Percentiles rank a stretch among this genome's conserved stretches.
These are phyloP conservation scores for Cyphomyrmex costatus DNA, from an alignment of 1,140 invertebrate genomes.

Conservation along the genomic window DNA sequence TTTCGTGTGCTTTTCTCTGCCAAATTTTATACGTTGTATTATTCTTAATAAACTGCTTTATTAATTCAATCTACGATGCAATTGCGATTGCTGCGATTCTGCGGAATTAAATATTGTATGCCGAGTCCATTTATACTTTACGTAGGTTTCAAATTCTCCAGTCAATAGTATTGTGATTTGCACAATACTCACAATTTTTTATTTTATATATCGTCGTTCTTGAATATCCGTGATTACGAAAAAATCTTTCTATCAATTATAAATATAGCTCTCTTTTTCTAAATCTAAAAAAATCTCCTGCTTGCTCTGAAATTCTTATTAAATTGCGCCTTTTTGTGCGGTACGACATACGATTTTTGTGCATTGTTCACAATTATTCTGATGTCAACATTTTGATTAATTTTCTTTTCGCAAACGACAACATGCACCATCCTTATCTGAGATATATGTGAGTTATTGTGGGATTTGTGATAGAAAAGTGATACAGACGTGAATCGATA, in stretches of 20 bases:
- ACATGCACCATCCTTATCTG: conserved; percentile 76
- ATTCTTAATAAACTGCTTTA: background rate
- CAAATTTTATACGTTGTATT: conserved; percentile 32
- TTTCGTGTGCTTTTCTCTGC: conserved; percentile 58
- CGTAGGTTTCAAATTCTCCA: conserved; percentile 14
- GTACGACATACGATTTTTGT: background rate
- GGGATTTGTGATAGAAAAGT: conserved; percentile 35
- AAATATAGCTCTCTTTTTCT: background rate
- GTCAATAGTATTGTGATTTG: background rate
- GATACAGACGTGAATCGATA: conserved; percentile 36
- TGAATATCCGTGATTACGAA: background rate
- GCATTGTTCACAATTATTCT: conserved; percentile 13
- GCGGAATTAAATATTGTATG: conserved; percentile 60
- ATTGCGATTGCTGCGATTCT: conserved; percentile 39
- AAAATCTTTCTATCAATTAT: background rate
- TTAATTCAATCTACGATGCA: conserved; percentile 31
- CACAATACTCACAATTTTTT: conserved; percentile 9
- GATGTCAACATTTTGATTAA: background rate
- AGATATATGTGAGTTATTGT: conserved; percentile 43
- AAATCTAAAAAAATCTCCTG: conserved; percentile 2
- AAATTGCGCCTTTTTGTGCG: conserved; percentile 21
- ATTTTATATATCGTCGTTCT: background rate
- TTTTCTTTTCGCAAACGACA: conserved; percentile 23
- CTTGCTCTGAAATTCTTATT: background rate
- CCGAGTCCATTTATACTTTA: conserved; percentile 77